Evolutionary conservation across 2,797 vertebrate genomes (phyloP).

Genomic region (Trachurus trachurus): DNA sequence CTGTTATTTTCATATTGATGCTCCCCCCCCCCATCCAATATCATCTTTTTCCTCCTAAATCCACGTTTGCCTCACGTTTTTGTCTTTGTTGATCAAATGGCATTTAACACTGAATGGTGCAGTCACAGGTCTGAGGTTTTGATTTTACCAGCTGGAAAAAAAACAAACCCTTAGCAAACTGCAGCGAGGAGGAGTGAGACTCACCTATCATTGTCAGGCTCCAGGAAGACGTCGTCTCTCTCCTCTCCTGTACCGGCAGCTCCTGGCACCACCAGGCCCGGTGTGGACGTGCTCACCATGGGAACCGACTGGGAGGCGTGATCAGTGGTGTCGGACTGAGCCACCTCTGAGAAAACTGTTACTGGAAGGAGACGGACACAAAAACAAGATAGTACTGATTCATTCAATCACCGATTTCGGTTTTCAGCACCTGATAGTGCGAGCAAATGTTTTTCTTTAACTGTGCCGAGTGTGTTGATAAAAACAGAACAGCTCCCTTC

Average conservation of each 20-base stretch:
- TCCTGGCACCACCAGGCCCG: slow-evolving; percentile 85
- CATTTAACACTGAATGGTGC: too few species aligned
- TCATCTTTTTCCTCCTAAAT: too few species aligned
- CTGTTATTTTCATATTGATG: too few species aligned
- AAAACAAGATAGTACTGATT: background rate
- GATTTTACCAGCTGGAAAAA: background rate
- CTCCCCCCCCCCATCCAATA: too few species aligned
- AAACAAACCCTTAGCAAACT: background rate
- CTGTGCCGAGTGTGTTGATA: background rate
- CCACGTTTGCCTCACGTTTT: too few species aligned
- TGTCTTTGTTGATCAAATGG: too few species aligned
- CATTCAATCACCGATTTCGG: background rate
- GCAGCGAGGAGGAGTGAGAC: background rate
- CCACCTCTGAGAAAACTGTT: slow-evolving; percentile 90
- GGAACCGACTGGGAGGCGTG: slow-evolving; percentile 95
- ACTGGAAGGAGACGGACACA: slow-evolving; percentile 70
- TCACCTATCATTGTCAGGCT: slow-evolving; percentile 94
- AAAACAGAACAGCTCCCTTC: background rate
- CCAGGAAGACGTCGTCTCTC: slow-evolving; percentile 91
- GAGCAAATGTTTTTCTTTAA: background rate
- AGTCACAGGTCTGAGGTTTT: background rate
- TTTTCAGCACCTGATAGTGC: rapidly evolving
- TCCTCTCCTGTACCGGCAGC: slow-evolving; percentile 88
- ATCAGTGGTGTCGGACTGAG: slow-evolving; percentile 89
- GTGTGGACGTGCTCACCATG: slow-evolving; percentile 95